Evolutionary conservation across 2,888 invertebrate species (phyloP), one percentile per base, ranked within the genome.

Genomic region (Hemicrepidius hirtus): DNA sequence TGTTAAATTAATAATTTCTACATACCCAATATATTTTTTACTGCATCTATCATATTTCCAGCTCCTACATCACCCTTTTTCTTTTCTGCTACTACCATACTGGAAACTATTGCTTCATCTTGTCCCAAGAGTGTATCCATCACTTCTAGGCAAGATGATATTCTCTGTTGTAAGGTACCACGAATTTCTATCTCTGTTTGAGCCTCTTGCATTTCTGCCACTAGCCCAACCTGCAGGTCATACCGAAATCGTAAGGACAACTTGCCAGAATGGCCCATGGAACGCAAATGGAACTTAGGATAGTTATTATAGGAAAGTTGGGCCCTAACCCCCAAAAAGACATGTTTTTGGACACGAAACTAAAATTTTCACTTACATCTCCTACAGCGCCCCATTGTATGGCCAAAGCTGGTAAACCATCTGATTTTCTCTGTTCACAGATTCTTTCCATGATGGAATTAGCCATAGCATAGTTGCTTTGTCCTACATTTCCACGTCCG

Each of bases 341-440:
- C n/a, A n/a, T n/a, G n/a, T n/a, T n/a, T n/a, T n/a, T n/a, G n/a
- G n/a, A n/a, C n/a, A n/a, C n/a, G n/a, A n/a, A n/a, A n/a, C n/a
- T n/a, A n/a, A n/a, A n/a, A 37, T 24, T 24, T 5, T 24, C 3
- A 80, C 93, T 92, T 66, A 94, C 94, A 85, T 97, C 97, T 64
- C 96, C 97, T 63, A 97, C 91, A 37, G 96, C 97, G 40, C 97
- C 97, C 97, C 97, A 97, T 84, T 97, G 95, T 9, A 97, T 91
- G 1, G 97, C 97, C 72, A 95, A 85, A 0, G 90, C 97, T 0
- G 95, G 95, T 0, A 92, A 88, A 0, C 95, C 94, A 6, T 92
- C 91, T 67, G 85, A 86, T 80, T 88, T 88, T 76, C 96, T 90
- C 81, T 88, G 87, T 85, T 96, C 97, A 82, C 95, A 94, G 77